Evolutionary conservation across 53 echinoderm and acorn worm species (phyloP), one percentile per base, ranked within the genome.

Genomic region (Stichopus horrens): DNA sequence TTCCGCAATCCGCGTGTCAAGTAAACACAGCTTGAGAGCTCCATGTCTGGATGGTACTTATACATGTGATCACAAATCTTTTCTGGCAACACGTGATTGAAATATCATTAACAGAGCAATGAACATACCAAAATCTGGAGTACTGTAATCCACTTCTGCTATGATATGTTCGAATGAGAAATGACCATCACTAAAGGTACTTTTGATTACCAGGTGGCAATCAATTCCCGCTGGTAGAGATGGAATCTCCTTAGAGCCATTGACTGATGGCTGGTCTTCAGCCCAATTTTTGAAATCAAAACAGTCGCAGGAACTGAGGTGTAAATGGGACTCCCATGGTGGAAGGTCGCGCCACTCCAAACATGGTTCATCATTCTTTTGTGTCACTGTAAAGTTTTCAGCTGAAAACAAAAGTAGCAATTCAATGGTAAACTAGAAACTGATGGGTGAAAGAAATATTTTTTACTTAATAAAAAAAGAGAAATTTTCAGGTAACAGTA

Each of bases 211-310:
- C 7, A 71, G 19, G 71, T 13, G 71, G 19, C 71, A 71, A n/a
- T 71, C 6, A n/a, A 71, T 20, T 71, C 71, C 71, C 71, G 7
- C 7, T 16, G 71, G 71, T 71, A 71, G 71, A 7, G 5, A 71
- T 71, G 71, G 71, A 71, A 71, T 13, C 71, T 71, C 71, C 71
- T 71, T 71, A 20, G 71, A 71, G 19, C 71, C 71, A 71, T 18
- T 16, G 7, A 13, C 19, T 16, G 71, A 71, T 16, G 71, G 71
- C 5, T 71, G 5, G 19, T 71, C 71, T 71, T 16, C 71, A 71
- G 71, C 18, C 71, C 71, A 71, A 20, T 71, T 20, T 20, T 71
- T n/a, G 14, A 18, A 16, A 6, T 13, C n/a, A 16, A 16, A 18
- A 71, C 71, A 71, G 4, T 4, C n/a, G 18, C 71, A 71, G n/a